These are phyloP conservation scores for Stichodactyla mertensii DNA, from an alignment of 64 coral and sea anemone species.

Conservation along the genomic window DNA sequence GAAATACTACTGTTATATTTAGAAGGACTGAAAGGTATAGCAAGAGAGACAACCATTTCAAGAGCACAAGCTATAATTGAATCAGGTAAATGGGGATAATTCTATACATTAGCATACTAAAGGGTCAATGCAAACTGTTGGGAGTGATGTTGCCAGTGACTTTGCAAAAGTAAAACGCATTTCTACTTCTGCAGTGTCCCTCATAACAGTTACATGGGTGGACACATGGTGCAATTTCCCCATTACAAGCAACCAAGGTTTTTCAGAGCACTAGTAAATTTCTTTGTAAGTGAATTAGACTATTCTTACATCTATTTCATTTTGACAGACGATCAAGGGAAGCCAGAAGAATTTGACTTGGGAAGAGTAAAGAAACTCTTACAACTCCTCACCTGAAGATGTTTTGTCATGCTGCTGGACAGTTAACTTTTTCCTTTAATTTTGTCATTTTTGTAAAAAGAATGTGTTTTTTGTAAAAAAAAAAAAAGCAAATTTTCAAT, in stretches of 20 bases:
- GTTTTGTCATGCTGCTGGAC: constrained; percentile 46
- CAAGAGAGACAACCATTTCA: not conserved
- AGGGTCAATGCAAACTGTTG: no score
- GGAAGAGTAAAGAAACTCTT: not conserved
- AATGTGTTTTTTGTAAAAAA: no score
- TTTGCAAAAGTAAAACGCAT: not conserved
- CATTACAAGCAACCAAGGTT: no score
- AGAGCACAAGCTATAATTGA: not conserved
- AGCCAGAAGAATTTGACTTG: not conserved
- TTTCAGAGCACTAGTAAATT: no score
- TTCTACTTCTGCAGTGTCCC: no score
- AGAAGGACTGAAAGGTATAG: not conserved
- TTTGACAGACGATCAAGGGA: not conserved
- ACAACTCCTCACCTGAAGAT: not conserved
- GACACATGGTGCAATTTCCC: no score
- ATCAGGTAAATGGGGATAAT: not conserved
- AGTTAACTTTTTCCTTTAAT: not conserved
- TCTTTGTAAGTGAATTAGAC: no score
- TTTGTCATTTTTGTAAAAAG: no score
- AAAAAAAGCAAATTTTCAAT: no score
- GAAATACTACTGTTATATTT: not conserved
- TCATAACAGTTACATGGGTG: no score
- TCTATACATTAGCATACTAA: no score
- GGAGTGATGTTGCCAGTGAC: not conserved
- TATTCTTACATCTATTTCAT: no score